Percentiles rank a stretch among this genome's conserved stretches.
Evolutionary conservation across 2,797 vertebrate species (phyloP).

Genomic region (Parauchenoglanis punctatus): DNA sequence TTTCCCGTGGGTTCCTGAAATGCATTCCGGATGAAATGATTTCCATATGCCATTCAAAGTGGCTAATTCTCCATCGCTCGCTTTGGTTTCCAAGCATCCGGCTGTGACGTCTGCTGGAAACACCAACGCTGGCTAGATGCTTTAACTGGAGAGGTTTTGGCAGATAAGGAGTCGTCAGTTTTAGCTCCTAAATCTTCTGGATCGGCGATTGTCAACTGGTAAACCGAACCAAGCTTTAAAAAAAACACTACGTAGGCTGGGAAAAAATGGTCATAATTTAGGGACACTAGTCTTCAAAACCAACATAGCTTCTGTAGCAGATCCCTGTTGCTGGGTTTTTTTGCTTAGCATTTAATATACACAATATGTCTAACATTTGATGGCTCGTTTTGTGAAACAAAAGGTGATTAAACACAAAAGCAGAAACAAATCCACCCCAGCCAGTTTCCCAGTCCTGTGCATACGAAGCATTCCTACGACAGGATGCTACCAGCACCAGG

Average conservation of each 20-base stretch:
- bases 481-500: not conserved
- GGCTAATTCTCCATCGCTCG: constrained; percentile 3
- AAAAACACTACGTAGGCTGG: not conserved
- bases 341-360: not conserved
- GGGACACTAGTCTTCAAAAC: not conserved
- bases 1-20: constrained; percentile 26
- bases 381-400: not conserved
- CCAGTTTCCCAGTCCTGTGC: not conserved
- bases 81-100: not conserved
- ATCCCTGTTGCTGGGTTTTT: not conserved
- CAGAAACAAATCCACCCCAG: not conserved
- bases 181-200: not conserved
- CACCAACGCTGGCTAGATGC: not conserved
- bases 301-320: not conserved
- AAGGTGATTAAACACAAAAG: not conserved
- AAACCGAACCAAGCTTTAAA: not conserved
- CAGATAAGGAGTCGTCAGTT: not conserved
- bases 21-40: constrained; percentile 33
- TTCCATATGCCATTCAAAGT: constrained; percentile 40
- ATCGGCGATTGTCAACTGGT: not conserved
- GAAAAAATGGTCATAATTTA: not conserved
- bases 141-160: not conserved
- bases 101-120: not conserved
- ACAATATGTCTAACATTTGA: not conserved
- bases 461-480: not conserved